Percentiles rank a stretch among this genome's conserved stretches.
Conservation (phyloP, 2,888 invertebrate genomes). For the Dorcus parallelipipedus region DNA sequence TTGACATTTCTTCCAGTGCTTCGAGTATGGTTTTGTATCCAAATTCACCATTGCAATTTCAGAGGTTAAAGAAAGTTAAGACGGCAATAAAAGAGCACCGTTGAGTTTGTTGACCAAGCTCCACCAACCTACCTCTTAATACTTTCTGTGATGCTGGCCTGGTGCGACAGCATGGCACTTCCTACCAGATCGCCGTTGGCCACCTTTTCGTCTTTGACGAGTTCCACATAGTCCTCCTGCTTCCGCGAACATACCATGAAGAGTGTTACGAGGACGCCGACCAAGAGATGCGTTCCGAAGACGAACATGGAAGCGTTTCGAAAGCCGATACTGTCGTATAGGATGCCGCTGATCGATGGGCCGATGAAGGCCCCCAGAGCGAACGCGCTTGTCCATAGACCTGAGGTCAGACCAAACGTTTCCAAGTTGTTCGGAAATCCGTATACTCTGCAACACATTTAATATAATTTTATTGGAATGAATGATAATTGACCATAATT, state of each 20-base stretch:
- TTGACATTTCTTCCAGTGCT: too few relatives aligned
- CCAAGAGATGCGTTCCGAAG: constrained; percentile 60
- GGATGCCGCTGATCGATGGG: constrained; percentile 70
- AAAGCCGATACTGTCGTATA: constrained; percentile 73
- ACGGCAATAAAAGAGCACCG: too few relatives aligned
- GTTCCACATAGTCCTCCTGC: constrained; percentile 40
- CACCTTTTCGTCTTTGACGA: constrained; percentile 51
- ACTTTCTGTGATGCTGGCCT: constrained; percentile 41
- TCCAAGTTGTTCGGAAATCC: constrained; percentile 82
- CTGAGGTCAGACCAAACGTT: constrained; percentile 86
- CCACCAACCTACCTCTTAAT: constrained; percentile 36
- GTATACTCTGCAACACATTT: constrained; percentile 52
- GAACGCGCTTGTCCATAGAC: constrained; percentile 87
- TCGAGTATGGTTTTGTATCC: too few relatives aligned
- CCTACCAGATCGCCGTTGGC: constrained; percentile 54
- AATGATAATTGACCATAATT: background rate
- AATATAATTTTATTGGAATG: background rate
- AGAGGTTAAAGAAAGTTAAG: too few relatives aligned
- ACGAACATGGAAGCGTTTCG: constrained; percentile 68
- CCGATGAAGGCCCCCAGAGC: constrained; percentile 85
- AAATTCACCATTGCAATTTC: too few relatives aligned
- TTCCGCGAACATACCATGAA: constrained; percentile 47
- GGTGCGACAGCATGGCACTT: constrained; percentile 37
- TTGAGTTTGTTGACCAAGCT: too few relatives aligned
- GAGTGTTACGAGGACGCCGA: constrained; percentile 52